Conservation (phyloP, 2,797 vertebrate genomes). For the Varecia variegata region DNA sequence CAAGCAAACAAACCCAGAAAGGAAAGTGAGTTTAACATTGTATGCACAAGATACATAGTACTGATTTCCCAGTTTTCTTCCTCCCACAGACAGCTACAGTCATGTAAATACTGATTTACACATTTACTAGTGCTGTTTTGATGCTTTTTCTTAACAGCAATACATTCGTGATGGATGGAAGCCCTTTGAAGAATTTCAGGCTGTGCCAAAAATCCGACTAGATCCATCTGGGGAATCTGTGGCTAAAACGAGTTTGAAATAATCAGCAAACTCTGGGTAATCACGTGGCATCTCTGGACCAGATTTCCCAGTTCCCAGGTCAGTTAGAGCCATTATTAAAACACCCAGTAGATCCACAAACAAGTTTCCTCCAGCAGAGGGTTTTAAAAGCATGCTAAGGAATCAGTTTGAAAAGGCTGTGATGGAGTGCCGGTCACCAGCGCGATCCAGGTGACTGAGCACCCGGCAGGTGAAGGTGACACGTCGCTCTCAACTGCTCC, state of each 20-base stretch:
- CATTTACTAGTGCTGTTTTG: slow-evolving; percentile 53
- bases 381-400: slow-evolving; percentile 47
- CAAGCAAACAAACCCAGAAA: background rate
- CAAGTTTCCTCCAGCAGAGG: background rate
- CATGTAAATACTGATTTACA: background rate
- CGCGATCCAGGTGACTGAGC: background rate
- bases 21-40: background rate
- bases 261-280: background rate
- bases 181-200: slow-evolving; percentile 3
- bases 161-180: rapidly evolving
- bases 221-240: background rate
- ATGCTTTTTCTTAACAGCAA: background rate
- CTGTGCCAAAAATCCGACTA: background rate
- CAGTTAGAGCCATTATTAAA: background rate
- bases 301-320: background rate
- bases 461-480: background rate
- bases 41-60: background rate
- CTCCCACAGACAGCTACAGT: background rate
- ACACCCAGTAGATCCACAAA: background rate
- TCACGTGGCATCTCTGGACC: rapidly evolving
- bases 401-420: slow-evolving; percentile 44
- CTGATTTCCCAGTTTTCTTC: background rate
- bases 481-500: background rate
- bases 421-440: background rate
- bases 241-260: background rate